These are phyloP conservation scores for Remorina albescens DNA, from an alignment of 2,797 vertebrate genomes.

Conservation along the genomic window DNA sequence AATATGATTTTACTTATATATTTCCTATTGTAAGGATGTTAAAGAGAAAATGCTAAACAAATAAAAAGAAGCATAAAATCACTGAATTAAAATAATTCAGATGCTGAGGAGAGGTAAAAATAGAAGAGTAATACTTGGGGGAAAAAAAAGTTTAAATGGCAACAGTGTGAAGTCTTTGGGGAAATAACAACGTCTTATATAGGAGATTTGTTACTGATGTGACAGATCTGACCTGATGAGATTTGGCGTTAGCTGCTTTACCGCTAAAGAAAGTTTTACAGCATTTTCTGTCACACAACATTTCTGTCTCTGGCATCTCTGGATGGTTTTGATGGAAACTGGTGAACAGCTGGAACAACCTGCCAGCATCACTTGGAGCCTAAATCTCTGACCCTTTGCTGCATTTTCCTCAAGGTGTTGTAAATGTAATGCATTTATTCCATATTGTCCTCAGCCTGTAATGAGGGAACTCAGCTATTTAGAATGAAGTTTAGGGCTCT, in stretches of 20 bases:
- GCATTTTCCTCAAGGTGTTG: no score
- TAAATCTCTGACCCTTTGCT: background rate
- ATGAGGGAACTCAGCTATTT: background rate
- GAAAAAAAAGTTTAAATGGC: background rate
- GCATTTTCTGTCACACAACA: background rate
- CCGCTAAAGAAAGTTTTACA: background rate
- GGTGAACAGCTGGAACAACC: background rate
- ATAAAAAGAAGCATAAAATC: background rate
- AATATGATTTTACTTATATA: background rate
- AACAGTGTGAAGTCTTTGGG: background rate
- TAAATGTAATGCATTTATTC: no score
- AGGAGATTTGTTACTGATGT: background rate
- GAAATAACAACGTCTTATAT: background rate
- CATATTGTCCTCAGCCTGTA: background rate
- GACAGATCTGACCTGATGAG: background rate
- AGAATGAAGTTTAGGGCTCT: background rate
- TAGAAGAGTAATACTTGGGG: no score
- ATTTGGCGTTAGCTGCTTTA: background rate
- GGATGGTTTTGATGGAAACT: background rate
- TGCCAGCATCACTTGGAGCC: background rate
- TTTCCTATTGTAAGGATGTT: background rate
- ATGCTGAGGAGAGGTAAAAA: background rate
- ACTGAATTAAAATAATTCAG: background rate
- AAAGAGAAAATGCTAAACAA: background rate
- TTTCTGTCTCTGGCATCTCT: background rate